Conservation (phyloP, 2,797 vertebrate genomes). For the Chelon auratus region DNA sequence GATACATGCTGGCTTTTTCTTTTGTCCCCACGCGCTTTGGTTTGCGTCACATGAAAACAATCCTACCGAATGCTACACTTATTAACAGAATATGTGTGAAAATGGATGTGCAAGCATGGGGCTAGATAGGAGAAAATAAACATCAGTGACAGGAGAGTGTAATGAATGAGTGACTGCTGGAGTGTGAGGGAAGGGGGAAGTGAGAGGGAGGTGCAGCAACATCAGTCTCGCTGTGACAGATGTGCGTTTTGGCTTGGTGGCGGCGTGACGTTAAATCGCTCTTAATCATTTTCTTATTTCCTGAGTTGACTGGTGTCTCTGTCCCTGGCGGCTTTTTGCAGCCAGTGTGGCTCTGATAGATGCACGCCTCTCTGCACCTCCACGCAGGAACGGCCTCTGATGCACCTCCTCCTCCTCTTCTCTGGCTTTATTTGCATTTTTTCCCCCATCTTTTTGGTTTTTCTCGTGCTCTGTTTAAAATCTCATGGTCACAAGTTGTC, state of each 20-base stretch:
- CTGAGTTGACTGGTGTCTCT: conserved; percentile 72
- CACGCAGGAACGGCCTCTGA: conserved; percentile 17
- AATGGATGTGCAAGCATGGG: too few species aligned
- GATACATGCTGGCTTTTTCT: neutral
- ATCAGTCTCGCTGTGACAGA: conserved; percentile 74
- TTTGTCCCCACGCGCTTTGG: neutral
- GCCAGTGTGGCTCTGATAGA: conserved; percentile 64
- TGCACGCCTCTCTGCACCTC: conserved; percentile 35
- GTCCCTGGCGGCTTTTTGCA: conserved; percentile 46
- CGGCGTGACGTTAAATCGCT: conserved; percentile 76
- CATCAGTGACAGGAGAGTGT: conserved; percentile 6
- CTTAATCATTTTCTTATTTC: conserved; percentile 85
- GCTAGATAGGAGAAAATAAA: too few species aligned
- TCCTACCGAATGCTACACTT: too few species aligned
- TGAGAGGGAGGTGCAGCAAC: conserved; percentile 56
- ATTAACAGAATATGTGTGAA: too few species aligned
- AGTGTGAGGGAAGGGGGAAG: conserved; percentile 15
- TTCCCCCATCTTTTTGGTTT: neutral
- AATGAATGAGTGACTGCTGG: conserved; percentile 47
- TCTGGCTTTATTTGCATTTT: neutral
- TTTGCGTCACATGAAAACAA: too few species aligned
- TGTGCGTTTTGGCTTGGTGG: conserved; percentile 68
- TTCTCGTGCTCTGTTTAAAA: neutral
- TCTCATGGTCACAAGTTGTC: neutral
- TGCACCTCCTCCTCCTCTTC: conserved; percentile 14